Percentiles rank a stretch among this genome's conserved stretches.
Evolutionary conservation across 2,888 invertebrate species (phyloP).

Genomic region (Trichacis sp.): DNA sequence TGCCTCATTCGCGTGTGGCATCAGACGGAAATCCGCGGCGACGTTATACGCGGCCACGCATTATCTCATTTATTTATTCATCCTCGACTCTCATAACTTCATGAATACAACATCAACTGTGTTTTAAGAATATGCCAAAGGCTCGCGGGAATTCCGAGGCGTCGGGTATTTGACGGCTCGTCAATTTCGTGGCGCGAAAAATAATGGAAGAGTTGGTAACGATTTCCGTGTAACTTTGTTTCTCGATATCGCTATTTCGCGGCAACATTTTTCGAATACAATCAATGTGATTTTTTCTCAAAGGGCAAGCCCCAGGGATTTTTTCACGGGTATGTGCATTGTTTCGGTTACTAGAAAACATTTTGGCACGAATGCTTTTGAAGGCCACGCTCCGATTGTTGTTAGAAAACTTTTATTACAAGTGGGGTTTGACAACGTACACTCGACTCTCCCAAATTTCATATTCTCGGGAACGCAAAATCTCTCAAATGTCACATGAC

Average conservation of each 20-base stretch:
- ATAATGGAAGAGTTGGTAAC: not conserved
- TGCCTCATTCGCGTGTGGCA: conserved; percentile 21
- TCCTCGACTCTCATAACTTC: conserved; percentile 25
- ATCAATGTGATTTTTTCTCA: too few species aligned
- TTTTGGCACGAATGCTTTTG: too few species aligned
- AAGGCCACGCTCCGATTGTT: too few species aligned
- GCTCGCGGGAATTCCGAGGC: not conserved
- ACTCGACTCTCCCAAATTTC: too few species aligned
- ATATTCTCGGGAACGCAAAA: too few species aligned
- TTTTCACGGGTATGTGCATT: too few species aligned
- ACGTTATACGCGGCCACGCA: conserved; percentile 19
- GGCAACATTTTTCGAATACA: too few species aligned
- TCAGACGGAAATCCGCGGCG: conserved; percentile 9
- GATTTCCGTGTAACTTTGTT: not conserved
- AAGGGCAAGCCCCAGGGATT: too few species aligned
- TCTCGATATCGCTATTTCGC: not conserved
- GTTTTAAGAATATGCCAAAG: conserved; percentile 15
- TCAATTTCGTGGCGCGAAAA: not conserved
- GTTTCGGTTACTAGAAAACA: too few species aligned
- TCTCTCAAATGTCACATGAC: too few species aligned
- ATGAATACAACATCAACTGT: conserved; percentile 28
- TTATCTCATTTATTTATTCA: conserved; percentile 32
- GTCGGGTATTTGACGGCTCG: not conserved
- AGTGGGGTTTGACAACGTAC: too few species aligned
- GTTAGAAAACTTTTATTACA: too few species aligned